Evolutionary conservation across 2,797 vertebrate species (phyloP).

Genomic region (Gambusia yucatana): DNA sequence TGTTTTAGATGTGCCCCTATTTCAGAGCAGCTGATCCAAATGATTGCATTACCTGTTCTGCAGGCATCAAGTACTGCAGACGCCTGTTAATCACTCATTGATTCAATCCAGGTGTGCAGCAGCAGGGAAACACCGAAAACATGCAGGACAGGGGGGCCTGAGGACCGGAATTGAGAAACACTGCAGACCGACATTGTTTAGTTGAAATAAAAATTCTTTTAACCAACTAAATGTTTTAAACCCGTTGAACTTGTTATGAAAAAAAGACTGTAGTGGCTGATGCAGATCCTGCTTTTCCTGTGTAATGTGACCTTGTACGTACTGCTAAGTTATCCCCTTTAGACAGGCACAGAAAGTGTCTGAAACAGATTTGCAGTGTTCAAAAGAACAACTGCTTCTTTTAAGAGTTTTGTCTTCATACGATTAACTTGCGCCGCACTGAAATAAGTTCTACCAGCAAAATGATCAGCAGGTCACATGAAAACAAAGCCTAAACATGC

Average conservation of each 20-base stretch:
- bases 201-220: background rate
- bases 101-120: no score
- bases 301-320: background rate
- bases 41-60: no score
- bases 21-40: no score
- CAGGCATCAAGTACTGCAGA: no score
- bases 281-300: background rate
- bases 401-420: background rate
- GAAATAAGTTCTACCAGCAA: background rate
- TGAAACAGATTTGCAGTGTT: background rate
- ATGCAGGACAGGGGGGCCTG: no score
- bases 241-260: background rate
- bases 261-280: background rate
- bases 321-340: background rate
- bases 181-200: slow-evolving; percentile 13
- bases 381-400: background rate
- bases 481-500: background rate
- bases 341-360: background rate
- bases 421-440: background rate
- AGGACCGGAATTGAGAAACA: no score
- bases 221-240: background rate
- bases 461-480: background rate
- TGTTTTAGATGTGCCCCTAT: no score
- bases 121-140: no score
- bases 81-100: no score